Evolutionary conservation across 2,888 invertebrate genomes (phyloP).

Genomic region (Drosophila histrio): DNA sequence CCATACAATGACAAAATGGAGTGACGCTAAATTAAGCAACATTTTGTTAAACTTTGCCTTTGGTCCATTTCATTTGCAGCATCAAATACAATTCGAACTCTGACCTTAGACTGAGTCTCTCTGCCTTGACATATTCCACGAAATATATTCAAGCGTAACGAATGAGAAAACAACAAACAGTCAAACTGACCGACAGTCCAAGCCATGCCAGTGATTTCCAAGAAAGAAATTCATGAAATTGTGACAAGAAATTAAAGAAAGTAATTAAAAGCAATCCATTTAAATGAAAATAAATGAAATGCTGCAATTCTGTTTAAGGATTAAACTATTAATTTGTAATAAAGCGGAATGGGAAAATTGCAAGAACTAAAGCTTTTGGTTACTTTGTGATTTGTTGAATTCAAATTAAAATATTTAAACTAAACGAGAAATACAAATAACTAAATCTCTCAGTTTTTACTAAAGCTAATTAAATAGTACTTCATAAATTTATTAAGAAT

Average conservation of each 20-base stretch:
- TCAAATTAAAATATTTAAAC: too few species aligned
- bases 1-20: too few species aligned
- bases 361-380: too few species aligned
- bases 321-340: too few species aligned
- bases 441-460: too few species aligned
- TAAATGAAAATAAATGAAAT: not conserved
- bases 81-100: conserved; percentile 61
- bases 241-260: not conserved
- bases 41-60: conserved; percentile 31
- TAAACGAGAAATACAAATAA: too few species aligned
- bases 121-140: conserved; percentile 45
- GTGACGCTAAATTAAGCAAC: conserved; percentile 29
- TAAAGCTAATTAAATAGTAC: too few species aligned
- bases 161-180: conserved; percentile 33
- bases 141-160: conserved; percentile 40
- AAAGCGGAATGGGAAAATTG: too few species aligned
- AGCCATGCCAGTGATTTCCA: conserved; percentile 2
- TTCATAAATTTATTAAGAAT: too few species aligned
- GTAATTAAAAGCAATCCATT: not conserved
- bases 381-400: too few species aligned
- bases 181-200: not conserved
- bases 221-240: not conserved
- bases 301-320: too few species aligned
- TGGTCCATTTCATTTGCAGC: conserved; percentile 49
- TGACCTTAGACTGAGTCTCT: conserved; percentile 55